These are phyloP conservation scores for Gastracanthus pulcherrimus DNA, from an alignment of 2,888 invertebrate genomes.

Conservation along the genomic window DNA sequence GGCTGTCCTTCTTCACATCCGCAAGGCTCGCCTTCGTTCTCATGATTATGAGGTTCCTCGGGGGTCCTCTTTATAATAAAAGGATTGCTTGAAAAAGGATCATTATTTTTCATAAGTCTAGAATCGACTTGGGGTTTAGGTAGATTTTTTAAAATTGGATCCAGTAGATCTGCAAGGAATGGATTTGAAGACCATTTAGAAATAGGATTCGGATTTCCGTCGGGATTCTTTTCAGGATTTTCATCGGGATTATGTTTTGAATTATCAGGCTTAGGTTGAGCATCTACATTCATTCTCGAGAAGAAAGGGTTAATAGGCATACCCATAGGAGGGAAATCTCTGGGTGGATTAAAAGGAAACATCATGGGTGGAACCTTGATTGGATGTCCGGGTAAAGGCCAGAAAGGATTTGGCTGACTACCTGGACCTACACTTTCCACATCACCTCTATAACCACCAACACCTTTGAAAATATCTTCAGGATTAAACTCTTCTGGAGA, in stretches of 20 bases:
- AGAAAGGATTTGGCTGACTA: neutral
- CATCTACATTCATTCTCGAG: neutral
- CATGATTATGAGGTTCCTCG: neutral
- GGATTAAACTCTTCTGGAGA: slow-evolving; percentile 1
- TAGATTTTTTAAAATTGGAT: slow-evolving; percentile 5
- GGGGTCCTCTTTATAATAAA: slow-evolving; percentile 34
- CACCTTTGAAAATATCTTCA: neutral
- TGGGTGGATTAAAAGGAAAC: slow-evolving; percentile 16
- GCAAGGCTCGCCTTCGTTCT: slow-evolving; percentile 30
- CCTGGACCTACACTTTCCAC: neutral
- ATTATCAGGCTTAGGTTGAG: neutral
- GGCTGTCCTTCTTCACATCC: slow-evolving; percentile 27
- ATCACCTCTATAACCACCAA: slow-evolving; percentile 9
- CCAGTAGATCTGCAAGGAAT: slow-evolving; percentile 29
- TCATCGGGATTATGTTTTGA: neutral
- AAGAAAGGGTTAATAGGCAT: slow-evolving; percentile 35
- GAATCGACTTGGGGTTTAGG: neutral
- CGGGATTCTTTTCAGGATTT: neutral
- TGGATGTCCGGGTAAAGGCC: neutral
- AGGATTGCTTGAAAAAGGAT: slow-evolving; percentile 26
- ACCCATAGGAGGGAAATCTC: neutral
- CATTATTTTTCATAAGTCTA: neutral
- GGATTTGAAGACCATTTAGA: slow-evolving; percentile 38
- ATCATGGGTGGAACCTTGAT: neutral
- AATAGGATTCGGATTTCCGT: neutral